Evolutionary conservation across 1,140 invertebrate species (phyloP).

Genomic region (Drosophila trapezifrons): DNA sequence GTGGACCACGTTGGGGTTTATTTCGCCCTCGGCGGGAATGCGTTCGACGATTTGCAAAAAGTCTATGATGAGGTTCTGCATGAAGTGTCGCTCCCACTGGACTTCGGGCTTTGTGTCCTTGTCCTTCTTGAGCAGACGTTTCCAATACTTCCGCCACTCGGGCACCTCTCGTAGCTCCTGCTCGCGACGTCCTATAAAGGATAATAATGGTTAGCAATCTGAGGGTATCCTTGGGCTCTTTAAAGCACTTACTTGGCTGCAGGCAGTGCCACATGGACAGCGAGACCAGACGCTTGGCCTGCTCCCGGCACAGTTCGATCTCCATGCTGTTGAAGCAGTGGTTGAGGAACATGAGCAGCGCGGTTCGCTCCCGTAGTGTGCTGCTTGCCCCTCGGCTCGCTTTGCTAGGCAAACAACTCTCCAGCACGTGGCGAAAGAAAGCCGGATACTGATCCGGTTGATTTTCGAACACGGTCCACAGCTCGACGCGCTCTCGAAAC

Average conservation of each 20-base stretch:
- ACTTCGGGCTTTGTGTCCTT: conserved; percentile 88
- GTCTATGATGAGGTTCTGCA: conserved; percentile 94
- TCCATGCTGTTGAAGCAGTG: conserved; percentile 99
- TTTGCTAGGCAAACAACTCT: conserved; percentile 83
- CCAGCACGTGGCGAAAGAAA: conserved; percentile 95
- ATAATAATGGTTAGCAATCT: not conserved
- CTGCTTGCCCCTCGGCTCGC: conserved; percentile 54
- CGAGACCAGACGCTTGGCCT: conserved; percentile 96
- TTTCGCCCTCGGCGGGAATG: conserved; percentile 88
- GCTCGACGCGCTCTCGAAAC: conserved; percentile 96
- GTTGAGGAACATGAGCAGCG: conserved; percentile 95
- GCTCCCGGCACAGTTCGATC: conserved; percentile 95
- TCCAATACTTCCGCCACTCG: conserved; percentile 97
- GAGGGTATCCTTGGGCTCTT: no score
- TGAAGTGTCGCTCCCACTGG: conserved; percentile 94
- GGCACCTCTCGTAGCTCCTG: conserved; percentile 93
- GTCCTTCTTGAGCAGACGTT: conserved; percentile 90
- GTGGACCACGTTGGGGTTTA: conserved; percentile 86
- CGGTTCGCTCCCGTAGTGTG: conserved; percentile 92
- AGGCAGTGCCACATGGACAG: conserved; percentile 97
- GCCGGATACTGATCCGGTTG: conserved; percentile 91
- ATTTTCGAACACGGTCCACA: conserved; percentile 97
- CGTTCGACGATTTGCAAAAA: conserved; percentile 93
- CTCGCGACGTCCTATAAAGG: conserved; percentile 88
- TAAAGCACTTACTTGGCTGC: conserved; percentile 88